Conservation (phyloP, 1,140 invertebrate species). For the Calephelis virginiensis region DNA sequence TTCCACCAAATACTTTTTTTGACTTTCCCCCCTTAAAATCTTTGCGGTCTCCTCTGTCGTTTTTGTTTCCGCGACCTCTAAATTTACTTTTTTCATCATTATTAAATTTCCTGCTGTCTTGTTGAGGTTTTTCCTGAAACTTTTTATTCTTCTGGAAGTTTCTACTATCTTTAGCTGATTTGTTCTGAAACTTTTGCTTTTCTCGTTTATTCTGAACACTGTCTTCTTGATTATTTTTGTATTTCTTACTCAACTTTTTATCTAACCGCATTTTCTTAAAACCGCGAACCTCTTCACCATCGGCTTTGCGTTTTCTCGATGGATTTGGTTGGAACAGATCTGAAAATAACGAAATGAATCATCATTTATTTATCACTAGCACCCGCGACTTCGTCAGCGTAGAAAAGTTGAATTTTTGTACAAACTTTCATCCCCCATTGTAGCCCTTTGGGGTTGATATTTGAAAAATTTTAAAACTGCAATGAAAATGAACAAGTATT, state of each 20-base stretch:
- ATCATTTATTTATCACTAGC: too few species aligned
- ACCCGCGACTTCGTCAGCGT: too few species aligned
- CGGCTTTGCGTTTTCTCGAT: slow-evolving; percentile 56
- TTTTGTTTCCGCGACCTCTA: slow-evolving; percentile 32
- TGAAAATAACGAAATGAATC: slow-evolving; percentile 32
- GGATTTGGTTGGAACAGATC: slow-evolving; percentile 65
- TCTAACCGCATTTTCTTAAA: slow-evolving; percentile 71
- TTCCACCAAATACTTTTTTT: slow-evolving; percentile 65
- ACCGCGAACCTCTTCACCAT: slow-evolving; percentile 52
- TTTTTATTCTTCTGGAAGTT: slow-evolving; percentile 44
- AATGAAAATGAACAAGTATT: too few species aligned
- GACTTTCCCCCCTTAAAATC: slow-evolving; percentile 38
- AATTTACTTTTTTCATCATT: slow-evolving; percentile 30
- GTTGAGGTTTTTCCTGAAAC: slow-evolving; percentile 32
- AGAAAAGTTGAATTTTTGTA: too few species aligned
- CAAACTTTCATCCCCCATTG: too few species aligned
- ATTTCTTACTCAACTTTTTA: slow-evolving; percentile 65
- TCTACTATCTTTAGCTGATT: slow-evolving; percentile 32
- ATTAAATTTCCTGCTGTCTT: slow-evolving; percentile 38
- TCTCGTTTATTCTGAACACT: slow-evolving; percentile 24
- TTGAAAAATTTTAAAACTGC: too few species aligned
- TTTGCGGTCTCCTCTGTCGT: slow-evolving; percentile 30
- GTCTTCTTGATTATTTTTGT: slow-evolving; percentile 50
- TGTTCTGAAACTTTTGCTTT: slow-evolving; percentile 41
- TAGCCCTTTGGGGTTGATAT: too few species aligned